These are phyloP conservation scores for Forbesichthys agassizii DNA, from an alignment of 2,113 vertebrate species.

Conservation along the genomic window DNA sequence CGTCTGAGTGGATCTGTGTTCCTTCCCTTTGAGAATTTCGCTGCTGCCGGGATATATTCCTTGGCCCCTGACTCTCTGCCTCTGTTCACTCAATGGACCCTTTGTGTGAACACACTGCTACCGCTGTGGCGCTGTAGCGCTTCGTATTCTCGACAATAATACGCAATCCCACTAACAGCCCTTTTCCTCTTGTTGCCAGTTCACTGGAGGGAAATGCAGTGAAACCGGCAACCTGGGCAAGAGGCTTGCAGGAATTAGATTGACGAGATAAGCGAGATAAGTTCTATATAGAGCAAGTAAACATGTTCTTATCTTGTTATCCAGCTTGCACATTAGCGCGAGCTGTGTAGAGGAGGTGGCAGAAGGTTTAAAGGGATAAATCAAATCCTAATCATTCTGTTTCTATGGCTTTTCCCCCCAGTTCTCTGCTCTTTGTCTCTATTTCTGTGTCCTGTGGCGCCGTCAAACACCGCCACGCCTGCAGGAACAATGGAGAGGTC, in stretches of 20 bases:
- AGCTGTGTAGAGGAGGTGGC: slow-evolving; percentile 51
- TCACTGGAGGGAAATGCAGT: slow-evolving; percentile 46
- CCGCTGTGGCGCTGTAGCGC: slow-evolving; percentile 32
- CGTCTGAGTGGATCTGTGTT: slow-evolving; percentile 64
- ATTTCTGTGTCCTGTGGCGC: slow-evolving; percentile 49
- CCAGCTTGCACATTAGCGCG: slow-evolving; percentile 72
- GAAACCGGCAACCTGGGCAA: slow-evolving; percentile 45
- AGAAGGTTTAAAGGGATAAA: slow-evolving; percentile 61
- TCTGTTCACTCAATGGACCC: slow-evolving; percentile 56
- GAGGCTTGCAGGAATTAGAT: slow-evolving; percentile 73
- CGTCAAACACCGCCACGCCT: slow-evolving; percentile 25
- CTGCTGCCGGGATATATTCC: slow-evolving; percentile 58
- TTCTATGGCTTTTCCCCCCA: slow-evolving; percentile 45
- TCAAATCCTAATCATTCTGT: slow-evolving; percentile 65
- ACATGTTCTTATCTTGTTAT: slow-evolving; percentile 78
- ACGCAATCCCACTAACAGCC: slow-evolving; percentile 33
- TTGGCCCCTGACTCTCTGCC: slow-evolving; percentile 54
- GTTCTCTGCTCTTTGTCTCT: slow-evolving; percentile 59
- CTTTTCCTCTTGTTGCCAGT: slow-evolving; percentile 40
- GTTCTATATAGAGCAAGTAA: slow-evolving; percentile 70
- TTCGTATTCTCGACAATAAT: slow-evolving; percentile 58
- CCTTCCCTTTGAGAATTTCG: slow-evolving; percentile 60
- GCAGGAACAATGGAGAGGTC: slow-evolving; percentile 61
- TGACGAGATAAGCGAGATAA: slow-evolving; percentile 55
- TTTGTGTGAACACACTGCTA: slow-evolving; percentile 56